A percentile compares a stretch with the other conserved stretches of the same genome.
phyloP scores from a whole-genome alignment of 2,888 invertebrate genomes.

The Clistopyga incitator region DNA sequence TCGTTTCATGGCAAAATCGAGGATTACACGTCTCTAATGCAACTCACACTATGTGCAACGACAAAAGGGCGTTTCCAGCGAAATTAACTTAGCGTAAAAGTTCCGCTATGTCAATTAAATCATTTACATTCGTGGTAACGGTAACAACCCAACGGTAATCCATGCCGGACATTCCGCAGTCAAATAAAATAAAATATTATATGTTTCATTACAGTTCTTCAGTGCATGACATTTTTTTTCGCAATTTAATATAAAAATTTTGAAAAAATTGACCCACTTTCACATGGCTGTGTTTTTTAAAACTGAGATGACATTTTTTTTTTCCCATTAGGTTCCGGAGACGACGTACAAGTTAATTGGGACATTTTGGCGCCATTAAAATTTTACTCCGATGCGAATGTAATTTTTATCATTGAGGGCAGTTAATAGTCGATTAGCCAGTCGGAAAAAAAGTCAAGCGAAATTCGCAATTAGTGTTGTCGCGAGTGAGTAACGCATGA shows the following conservation, averaged over 20 bases:
- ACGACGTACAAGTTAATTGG: not conserved
- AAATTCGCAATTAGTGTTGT: constrained; percentile 51
- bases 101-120: constrained; percentile 69
- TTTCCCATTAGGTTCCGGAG: not conserved
- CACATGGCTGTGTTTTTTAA: not conserved
- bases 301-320: too few species aligned
- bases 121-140: constrained; percentile 70
- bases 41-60: constrained; percentile 8
- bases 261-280: not conserved
- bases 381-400: not conserved
- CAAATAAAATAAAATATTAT: constrained; percentile 22
- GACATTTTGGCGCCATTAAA: not conserved
- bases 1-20: too few species aligned
- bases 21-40: too few species aligned
- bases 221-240: too few species aligned
- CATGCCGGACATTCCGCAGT: constrained; percentile 18
- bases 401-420: constrained; percentile 2
- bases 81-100: constrained; percentile 42
- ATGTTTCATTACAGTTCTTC: too few species aligned
- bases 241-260: not conserved
- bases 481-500: constrained; percentile 15
- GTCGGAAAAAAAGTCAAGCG: constrained; percentile 12
- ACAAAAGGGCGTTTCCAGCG: constrained; percentile 55
- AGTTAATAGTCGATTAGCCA: constrained; percentile 6
- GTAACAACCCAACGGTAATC: constrained; percentile 50